phyloP scores from a whole-genome alignment of 2,888 invertebrate genomes.

The Sinhomidia bicolor region DNA sequence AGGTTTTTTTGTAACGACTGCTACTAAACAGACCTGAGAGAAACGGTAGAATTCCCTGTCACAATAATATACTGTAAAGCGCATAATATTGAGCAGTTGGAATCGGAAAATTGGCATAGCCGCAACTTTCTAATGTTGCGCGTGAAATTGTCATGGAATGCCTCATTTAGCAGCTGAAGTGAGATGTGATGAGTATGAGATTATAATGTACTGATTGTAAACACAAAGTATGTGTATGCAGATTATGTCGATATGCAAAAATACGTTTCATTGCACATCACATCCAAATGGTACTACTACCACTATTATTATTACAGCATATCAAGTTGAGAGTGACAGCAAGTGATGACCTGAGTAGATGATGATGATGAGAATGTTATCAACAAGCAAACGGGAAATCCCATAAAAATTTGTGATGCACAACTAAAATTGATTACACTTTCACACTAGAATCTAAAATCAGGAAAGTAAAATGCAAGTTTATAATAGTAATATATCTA shows the following conservation, averaged over 20 bases:
- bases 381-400: not conserved
- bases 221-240: not conserved
- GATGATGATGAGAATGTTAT: slow-evolving; percentile 1
- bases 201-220: not conserved
- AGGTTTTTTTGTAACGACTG: not conserved
- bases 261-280: not conserved
- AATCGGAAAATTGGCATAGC: slow-evolving; percentile 66
- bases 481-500: too few species aligned
- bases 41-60: not conserved
- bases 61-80: slow-evolving; percentile 18
- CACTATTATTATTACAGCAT: not conserved
- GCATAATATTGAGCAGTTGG: not conserved
- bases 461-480: too few species aligned
- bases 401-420: slow-evolving; percentile 65
- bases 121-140: slow-evolving; percentile 62
- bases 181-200: slow-evolving; percentile 60
- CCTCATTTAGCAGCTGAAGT: slow-evolving; percentile 72
- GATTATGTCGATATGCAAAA: too few species aligned
- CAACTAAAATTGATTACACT: slow-evolving; percentile 28
- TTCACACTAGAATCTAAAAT: too few species aligned
- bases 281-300: too few species aligned
- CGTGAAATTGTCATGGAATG: slow-evolving; percentile 74
- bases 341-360: slow-evolving; percentile 9
- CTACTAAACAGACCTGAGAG: not conserved
- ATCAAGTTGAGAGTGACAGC: not conserved